Conservation (phyloP, 2,113 vertebrate species). For the Phodopus roborovskii region DNA sequence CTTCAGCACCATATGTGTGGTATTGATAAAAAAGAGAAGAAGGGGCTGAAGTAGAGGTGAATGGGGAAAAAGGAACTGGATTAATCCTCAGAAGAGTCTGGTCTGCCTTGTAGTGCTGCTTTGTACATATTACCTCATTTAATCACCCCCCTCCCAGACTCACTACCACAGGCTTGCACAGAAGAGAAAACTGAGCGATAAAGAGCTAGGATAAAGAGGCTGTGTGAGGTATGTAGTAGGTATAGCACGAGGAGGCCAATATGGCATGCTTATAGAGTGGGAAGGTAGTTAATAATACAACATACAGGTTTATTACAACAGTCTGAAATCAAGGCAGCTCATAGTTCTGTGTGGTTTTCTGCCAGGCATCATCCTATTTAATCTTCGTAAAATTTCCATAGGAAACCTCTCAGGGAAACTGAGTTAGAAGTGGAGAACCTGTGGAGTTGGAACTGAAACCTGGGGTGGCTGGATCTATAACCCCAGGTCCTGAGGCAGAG, state of each 20-base stretch:
- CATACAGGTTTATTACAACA: background rate
- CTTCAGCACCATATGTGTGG: background rate
- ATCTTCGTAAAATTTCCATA: background rate
- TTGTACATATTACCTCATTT: background rate
- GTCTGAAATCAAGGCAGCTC: background rate
- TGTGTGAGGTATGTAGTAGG: background rate
- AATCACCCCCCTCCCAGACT: background rate
- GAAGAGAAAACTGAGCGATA: background rate
- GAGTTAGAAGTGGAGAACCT: background rate
- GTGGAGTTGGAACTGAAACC: background rate
- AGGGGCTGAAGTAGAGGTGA: background rate
- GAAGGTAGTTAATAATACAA: background rate
- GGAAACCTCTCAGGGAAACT: constrained; percentile 16
- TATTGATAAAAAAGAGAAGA: background rate
- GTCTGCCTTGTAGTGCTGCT: background rate
- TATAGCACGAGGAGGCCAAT: background rate
- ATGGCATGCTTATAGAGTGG: background rate
- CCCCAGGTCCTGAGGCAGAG: background rate
- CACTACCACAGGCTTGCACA: background rate
- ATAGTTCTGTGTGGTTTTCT: background rate
- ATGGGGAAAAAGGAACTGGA: background rate
- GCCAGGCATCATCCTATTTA: background rate
- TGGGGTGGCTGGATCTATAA: background rate
- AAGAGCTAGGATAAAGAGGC: background rate
- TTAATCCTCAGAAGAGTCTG: background rate